phyloP scores from a whole-genome alignment of 2,888 invertebrate genomes.

The Microctonus hyperodae region DNA sequence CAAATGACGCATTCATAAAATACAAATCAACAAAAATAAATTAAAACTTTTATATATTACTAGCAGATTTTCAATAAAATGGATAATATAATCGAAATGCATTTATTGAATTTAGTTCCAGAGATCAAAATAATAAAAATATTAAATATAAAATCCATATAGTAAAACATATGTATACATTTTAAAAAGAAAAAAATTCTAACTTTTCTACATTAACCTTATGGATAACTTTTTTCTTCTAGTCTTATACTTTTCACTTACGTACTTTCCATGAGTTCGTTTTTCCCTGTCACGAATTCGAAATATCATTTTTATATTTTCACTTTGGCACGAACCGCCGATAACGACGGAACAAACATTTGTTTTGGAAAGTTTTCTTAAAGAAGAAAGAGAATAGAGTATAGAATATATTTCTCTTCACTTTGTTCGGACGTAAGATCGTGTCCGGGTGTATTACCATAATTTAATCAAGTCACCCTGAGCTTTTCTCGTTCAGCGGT shows the following conservation, averaged over 20 bases:
- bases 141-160: not conserved
- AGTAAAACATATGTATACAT: not conserved
- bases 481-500: constrained; percentile 19
- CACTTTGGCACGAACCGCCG: not conserved
- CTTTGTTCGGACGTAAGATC: constrained; percentile 14
- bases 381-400: not conserved
- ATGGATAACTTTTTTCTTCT: not conserved
- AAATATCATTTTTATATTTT: constrained; percentile 22
- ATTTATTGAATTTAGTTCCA: not conserved
- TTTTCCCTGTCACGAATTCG: not conserved
- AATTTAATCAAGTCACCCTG: constrained; percentile 34
- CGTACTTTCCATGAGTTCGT: not conserved
- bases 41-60: not conserved
- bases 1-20: not conserved
- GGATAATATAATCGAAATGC: too few relatives aligned
- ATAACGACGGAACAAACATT: constrained; percentile 19
- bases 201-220: constrained; percentile 4
- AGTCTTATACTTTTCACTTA: constrained; percentile 7
- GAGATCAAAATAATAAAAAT: not conserved
- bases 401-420: constrained; percentile 1
- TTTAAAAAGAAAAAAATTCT: not conserved
- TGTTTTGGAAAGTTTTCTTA: constrained; percentile 22
- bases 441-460: constrained; percentile 33
- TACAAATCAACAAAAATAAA: too few relatives aligned
- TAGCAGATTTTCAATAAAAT: not conserved